Conservation (phyloP, 2,113 vertebrate species). For the Anser cygnoides region DNA sequence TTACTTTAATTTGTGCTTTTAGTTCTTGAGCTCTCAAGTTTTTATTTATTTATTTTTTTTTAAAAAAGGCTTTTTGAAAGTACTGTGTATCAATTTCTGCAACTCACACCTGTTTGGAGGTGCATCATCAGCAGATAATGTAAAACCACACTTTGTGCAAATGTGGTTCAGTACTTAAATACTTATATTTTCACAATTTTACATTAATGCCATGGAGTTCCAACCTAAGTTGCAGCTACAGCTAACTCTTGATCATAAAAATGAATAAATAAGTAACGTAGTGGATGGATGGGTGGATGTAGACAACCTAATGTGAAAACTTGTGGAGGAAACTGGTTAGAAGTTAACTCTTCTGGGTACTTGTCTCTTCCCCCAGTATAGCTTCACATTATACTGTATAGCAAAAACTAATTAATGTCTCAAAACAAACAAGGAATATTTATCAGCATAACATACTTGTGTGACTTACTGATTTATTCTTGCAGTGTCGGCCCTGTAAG, state of each 20-base stretch:
- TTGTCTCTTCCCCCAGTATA: not conserved
- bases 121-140: not conserved
- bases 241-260: not conserved
- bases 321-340: not conserved
- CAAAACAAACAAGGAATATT: not conserved
- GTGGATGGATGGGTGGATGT: not conserved
- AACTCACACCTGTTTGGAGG: not conserved
- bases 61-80: not conserved
- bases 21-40: not conserved
- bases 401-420: not conserved
- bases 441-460: not conserved
- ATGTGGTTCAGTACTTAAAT: not conserved
- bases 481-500: not conserved
- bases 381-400: not conserved
- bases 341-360: not conserved
- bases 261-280: not conserved
- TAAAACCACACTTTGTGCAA: not conserved
- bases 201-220: not conserved
- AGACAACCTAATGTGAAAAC: not conserved
- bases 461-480: not conserved
- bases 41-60: not conserved
- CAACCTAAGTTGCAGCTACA: not conserved
- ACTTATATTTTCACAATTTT: not conserved
- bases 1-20: not conserved
- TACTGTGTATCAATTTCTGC: not conserved